phyloP scores from a whole-genome alignment of 2,113 vertebrate species.

The Hystrix brachyura region DNA sequence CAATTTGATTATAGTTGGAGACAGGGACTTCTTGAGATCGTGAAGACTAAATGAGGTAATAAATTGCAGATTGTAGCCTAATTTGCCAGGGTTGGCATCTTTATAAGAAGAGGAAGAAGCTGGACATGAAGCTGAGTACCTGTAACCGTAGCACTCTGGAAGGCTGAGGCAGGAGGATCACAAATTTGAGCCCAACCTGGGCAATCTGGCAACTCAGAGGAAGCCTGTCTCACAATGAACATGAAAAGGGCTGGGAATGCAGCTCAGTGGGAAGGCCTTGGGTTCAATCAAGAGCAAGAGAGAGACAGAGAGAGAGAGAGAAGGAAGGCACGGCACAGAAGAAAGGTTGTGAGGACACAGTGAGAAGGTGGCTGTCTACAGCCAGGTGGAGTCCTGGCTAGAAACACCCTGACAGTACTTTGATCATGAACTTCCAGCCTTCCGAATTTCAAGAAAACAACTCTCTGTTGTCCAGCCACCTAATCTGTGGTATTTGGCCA shows the following conservation, averaged over 20 bases:
- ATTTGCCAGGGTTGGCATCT: background rate
- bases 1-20: background rate
- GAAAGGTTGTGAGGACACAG: background rate
- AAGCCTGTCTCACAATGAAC: background rate
- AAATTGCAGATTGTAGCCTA: background rate
- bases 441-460: background rate
- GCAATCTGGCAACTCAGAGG: background rate
- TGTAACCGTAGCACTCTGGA: background rate
- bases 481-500: background rate
- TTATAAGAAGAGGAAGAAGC: background rate
- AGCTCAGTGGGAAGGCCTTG: background rate
- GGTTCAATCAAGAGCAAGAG: background rate
- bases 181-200: background rate
- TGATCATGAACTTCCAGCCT: background rate
- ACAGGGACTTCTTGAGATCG: background rate
- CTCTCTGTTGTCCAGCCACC: background rate
- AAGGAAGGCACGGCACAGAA: background rate
- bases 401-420: background rate
- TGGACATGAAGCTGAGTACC: too few species aligned
- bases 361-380: background rate
- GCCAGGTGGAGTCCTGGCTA: background rate
- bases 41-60: background rate
- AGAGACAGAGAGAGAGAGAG: background rate
- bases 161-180: background rate
- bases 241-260: background rate